Evolutionary conservation across 1,140 invertebrate genomes (phyloP).

Genomic region (Drosophila lini): DNA sequence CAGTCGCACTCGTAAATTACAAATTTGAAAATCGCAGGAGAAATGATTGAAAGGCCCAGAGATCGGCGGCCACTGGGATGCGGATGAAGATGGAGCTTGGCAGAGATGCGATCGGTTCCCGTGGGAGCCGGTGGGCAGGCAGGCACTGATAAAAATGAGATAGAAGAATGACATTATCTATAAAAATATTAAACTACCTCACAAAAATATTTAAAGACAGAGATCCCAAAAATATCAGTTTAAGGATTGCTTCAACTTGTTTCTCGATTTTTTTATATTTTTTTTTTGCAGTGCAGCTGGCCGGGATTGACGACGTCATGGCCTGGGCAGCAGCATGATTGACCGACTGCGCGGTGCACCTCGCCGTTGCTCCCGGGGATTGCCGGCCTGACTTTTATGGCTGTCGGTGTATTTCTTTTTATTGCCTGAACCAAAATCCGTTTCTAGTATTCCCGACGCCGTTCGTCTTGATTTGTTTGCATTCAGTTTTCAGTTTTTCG

Average conservation of each 20-base stretch:
- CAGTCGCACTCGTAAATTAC: conserved; percentile 63
- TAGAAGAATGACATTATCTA: not conserved
- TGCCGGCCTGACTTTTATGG: conserved; percentile 79
- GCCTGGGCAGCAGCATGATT: conserved; percentile 54
- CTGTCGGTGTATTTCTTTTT: conserved; percentile 77
- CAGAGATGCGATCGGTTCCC: conserved; percentile 29
- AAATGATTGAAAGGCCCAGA: conserved; percentile 74
- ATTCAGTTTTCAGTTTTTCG: conserved; percentile 46
- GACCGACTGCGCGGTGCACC: conserved; percentile 73
- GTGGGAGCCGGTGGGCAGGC: conserved; percentile 15
- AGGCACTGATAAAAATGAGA: conserved; percentile 6
- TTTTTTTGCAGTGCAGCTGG: conserved; percentile 6
- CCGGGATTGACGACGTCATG: conserved; percentile 16
- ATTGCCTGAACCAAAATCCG: conserved; percentile 69
- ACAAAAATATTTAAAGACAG: not conserved
- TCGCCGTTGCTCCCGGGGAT: conserved; percentile 70
- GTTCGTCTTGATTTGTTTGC: conserved; percentile 73
- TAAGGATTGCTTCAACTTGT: not conserved
- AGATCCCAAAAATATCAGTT: not conserved
- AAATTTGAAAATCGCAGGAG: conserved; percentile 64
- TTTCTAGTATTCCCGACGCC: conserved; percentile 57
- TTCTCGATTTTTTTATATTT: not conserved
- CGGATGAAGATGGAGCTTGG: conserved; percentile 25
- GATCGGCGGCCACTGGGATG: conserved; percentile 44
- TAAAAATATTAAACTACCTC: not conserved